phyloP scores from a whole-genome alignment of 2,888 invertebrate species.

The Nemoura dubitans region DNA sequence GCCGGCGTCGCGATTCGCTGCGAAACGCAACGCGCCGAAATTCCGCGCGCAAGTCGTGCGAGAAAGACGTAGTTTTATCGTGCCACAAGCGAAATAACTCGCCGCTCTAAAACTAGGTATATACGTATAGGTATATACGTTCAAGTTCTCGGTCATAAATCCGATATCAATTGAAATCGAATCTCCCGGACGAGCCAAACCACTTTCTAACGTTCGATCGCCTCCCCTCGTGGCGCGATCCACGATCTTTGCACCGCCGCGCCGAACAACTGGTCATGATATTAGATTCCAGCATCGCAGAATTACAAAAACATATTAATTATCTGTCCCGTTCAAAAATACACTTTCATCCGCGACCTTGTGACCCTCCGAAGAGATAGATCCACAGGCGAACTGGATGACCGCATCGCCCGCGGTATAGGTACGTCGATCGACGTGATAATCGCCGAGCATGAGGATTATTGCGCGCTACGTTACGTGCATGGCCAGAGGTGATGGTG shows the following conservation, averaged over 20 bases:
- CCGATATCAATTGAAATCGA: conserved; percentile 24
- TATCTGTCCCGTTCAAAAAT: background rate
- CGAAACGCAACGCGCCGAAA: background rate
- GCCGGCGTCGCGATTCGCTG: background rate
- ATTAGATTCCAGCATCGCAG: background rate
- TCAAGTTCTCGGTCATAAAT: conserved; percentile 42
- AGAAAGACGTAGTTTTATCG: background rate
- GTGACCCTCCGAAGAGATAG: background rate
- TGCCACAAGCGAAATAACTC: background rate
- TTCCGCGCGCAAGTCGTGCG: background rate
- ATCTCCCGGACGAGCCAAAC: background rate
- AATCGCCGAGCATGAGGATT: background rate
- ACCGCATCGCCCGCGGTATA: conserved; percentile 22
- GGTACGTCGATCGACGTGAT: background rate
- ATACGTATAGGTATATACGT: no score
- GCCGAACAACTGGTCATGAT: background rate
- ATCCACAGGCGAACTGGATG: background rate
- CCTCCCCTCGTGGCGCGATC: background rate
- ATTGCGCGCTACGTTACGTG: background rate
- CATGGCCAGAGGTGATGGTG: background rate
- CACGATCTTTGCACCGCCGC: background rate
- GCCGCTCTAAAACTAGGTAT: background rate
- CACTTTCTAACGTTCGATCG: conserved; percentile 1
- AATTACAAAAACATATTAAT: conserved; percentile 21
- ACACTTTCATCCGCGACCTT: conserved; percentile 24